Evolutionary conservation across 2,113 vertebrate genomes (phyloP).

Genomic region (Budorcas taxicolor): DNA sequence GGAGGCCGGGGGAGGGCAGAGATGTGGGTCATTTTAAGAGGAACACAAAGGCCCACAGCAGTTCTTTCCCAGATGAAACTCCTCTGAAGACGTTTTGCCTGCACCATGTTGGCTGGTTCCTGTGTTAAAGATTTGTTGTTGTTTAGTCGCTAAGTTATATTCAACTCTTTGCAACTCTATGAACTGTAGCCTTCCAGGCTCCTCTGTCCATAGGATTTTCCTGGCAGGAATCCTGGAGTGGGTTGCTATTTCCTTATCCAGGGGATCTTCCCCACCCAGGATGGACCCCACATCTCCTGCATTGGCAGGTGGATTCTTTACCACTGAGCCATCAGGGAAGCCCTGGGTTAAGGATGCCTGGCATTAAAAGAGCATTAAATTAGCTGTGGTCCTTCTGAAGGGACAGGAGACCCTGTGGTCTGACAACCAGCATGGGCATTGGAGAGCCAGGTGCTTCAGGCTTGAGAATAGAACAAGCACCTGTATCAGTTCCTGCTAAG

Average conservation of each 20-base stretch:
- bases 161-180: background rate
- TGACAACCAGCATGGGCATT: rapidly evolving
- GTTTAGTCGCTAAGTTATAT: background rate
- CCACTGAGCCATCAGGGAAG: background rate
- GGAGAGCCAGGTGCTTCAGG: conserved; percentile 56
- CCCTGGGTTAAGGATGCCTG: background rate
- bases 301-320: background rate
- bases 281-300: background rate
- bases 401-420: background rate
- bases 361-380: background rate
- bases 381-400: background rate
- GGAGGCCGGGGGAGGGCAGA: background rate
- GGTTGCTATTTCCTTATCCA: background rate
- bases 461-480: conserved; percentile 69
- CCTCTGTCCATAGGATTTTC: background rate
- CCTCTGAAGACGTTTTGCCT: background rate
- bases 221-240: background rate
- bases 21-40: rapidly evolving
- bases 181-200: background rate
- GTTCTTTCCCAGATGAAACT: background rate
- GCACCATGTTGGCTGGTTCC: background rate
- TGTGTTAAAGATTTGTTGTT: background rate
- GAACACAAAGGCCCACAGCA: background rate
- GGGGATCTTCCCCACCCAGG: background rate
- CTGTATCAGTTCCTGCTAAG: conserved; percentile 70